Evolutionary conservation across 2,888 invertebrate species (phyloP).

Genomic region (Caenorhabditis plicata): DNA sequence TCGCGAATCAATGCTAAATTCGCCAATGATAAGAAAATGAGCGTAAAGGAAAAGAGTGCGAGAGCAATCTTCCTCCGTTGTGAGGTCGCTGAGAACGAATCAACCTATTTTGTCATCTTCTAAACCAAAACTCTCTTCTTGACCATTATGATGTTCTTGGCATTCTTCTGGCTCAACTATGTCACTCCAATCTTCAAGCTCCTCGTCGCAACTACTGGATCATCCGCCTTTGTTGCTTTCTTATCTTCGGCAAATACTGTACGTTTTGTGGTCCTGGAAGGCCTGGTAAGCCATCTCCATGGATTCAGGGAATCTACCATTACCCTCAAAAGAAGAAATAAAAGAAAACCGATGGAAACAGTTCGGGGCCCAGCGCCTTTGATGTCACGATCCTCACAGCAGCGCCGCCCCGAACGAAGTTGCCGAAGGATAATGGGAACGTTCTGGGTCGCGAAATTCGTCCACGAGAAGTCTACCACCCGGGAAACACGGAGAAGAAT

Average conservation of each 20-base stretch:
- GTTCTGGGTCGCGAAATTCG: too few relatives aligned
- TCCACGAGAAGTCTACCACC: too few relatives aligned
- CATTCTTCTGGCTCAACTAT: conserved; percentile 88
- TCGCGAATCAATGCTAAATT: conserved; percentile 69
- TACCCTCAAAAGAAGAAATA: too few relatives aligned
- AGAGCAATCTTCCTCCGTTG: conserved; percentile 95
- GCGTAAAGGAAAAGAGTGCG: conserved; percentile 91
- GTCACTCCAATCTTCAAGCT: conserved; percentile 90
- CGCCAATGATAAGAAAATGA: conserved; percentile 73
- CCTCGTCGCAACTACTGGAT: conserved; percentile 82
- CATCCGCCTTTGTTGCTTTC: conserved; percentile 87
- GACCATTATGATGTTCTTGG: conserved; percentile 85
- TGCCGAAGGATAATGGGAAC: too few relatives aligned
- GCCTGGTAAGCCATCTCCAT: too few relatives aligned
- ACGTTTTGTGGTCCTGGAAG: too few relatives aligned
- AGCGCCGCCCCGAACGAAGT: too few relatives aligned
- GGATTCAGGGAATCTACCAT: too few relatives aligned
- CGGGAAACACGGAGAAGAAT: too few relatives aligned
- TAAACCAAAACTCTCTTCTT: conserved; percentile 96
- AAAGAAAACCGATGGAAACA: too few relatives aligned
- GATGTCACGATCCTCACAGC: too few relatives aligned
- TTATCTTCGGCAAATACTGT: conserved; percentile 94
- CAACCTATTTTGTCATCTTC: conserved; percentile 98
- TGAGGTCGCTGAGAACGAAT: conserved; percentile 87
- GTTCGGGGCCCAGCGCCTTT: too few relatives aligned